Evolutionary conservation across 2,888 invertebrate genomes (phyloP), one percentile per base, ranked within the genome.

Genomic region (Eristalis tenax): DNA sequence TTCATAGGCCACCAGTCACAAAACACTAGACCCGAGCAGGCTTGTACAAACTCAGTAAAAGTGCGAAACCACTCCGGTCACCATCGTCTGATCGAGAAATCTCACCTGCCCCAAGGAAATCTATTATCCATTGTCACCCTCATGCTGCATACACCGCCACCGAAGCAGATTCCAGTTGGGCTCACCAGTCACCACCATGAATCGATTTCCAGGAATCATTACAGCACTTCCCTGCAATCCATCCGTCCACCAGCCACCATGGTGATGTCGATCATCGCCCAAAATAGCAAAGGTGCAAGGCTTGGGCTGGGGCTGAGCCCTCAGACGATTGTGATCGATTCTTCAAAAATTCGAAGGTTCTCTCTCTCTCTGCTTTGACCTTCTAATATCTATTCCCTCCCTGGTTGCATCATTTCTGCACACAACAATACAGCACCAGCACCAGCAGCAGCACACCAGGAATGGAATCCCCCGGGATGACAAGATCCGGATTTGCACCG

Each of bases 231-330:
- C 22, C 23, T 40, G 59, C 74, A 78, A 50, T 86, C 73, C 84
- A 73, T 81, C 76, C 65, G 71, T 65, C 35, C 57, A 11, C 1
- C 22, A 28, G 43, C 61, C 64, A 73, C 23, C 50, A 70, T 43
- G 71, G 66, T 68, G 82, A 64, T 65, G 57, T 18, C 71, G 83
- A 74, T 78, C 82, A 69, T 76, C 74, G 56, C 57, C 68, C 61
- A 40, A 75, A 87, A 79, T 71, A 79, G 86, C 35, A 87, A 87
- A 50, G 86, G 86, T 87, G 86, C 86, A 87, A 82, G 13, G 69
- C 65, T 57, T 32, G 63, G 50, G 68, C 76, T 82, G 82, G 63
- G 59, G 68, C 76, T 82, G 82, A 82, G 83, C 69, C 77, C 75
- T 78, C 78, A 71, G 68, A 61, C 71, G 86, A 87, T 87, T 83